Evolutionary conservation across 2,888 invertebrate species (phyloP), one percentile per base, ranked within the genome.

Genomic region (Alcis repandata): DNA sequence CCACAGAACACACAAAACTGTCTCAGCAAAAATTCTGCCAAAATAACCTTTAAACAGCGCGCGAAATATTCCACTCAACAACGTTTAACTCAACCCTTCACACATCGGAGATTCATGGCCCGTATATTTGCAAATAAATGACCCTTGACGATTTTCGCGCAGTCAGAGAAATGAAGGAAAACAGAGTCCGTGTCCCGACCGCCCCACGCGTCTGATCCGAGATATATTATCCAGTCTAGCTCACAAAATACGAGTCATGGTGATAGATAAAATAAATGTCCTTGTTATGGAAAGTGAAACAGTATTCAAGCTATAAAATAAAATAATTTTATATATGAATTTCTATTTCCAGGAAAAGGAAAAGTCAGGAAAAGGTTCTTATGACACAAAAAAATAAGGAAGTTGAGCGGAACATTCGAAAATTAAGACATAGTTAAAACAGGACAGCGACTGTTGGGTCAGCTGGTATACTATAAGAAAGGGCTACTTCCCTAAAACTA

Each of bases 101-200:
- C 82, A 81, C 65, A 57, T 82, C 75, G 70, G 74, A 79, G 84
- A 77, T 88, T 87, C 87, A 88, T 86, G 89, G 85, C 80, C 84
- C 88, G 89, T 91, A 88, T 90, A 90, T 89, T 83, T 82, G 79
- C 75, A 80, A 88, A 84, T 85, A 91, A 92, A 92, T 91, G 90
- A 79, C 86, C 91, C 92, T 87, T 89, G 90, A 91, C 89, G 86
- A 81, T 83, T 89, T 85, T 87, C 85, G 87, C 86, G 79, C 76
- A 86, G 85, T 89, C 89, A 87, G 86, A 83, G 83, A 85, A 89
- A 89, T 89, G 87, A 88, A 88, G 88, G 87, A 87, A 89, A 90
- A 89, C 87, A 89, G 82, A 75, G 65, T 78, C 74, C 76, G 76
- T 64, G 69, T 68, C 73, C 73, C 72, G 79, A 74, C 78, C 80